These are phyloP conservation scores for Clarias pachynema DNA, from an alignment of 2,797 vertebrate species.

Conservation along the genomic window DNA sequence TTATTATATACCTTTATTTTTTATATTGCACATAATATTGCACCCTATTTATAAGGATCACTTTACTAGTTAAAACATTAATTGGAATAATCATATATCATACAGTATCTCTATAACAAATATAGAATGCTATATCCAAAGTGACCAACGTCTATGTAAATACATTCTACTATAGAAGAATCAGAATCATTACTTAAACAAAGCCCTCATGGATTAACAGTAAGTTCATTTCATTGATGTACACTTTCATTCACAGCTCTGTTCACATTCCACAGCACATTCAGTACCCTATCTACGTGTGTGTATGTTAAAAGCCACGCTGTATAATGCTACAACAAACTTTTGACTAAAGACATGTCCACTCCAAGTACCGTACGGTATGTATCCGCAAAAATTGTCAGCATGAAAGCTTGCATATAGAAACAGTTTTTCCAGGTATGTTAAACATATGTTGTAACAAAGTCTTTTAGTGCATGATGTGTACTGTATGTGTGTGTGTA, in stretches of 20 bases:
- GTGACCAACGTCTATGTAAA: slow-evolving; percentile 14
- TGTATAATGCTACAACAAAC: not conserved
- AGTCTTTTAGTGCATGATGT: not conserved
- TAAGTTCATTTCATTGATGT: not conserved
- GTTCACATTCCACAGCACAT: slow-evolving; percentile 18
- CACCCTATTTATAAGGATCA: slow-evolving; percentile 26
- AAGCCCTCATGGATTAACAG: slow-evolving; percentile 10
- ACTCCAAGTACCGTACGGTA: not conserved
- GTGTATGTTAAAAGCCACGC: slow-evolving; percentile 1
- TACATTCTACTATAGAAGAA: slow-evolving; percentile 33
- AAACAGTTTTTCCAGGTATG: not conserved
- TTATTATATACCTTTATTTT: slow-evolving; percentile 22
- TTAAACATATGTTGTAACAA: not conserved
- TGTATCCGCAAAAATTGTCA: not conserved
- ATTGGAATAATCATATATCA: slow-evolving; percentile 27
- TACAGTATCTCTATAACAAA: slow-evolving; percentile 26
- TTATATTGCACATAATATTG: slow-evolving; percentile 32
- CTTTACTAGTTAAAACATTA: slow-evolving; percentile 32
- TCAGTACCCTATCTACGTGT: slow-evolving; percentile 1
- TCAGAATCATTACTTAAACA: slow-evolving; percentile 15
- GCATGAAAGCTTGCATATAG: not conserved
- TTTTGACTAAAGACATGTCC: not conserved
- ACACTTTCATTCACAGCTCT: slow-evolving; percentile 29
- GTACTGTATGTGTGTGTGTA: slow-evolving; percentile 7
- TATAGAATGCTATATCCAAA: slow-evolving; percentile 10